Evolutionary conservation across 2,888 invertebrate genomes (phyloP), one percentile per base, ranked within the genome.

Genomic region (Drymonia ruficornis): DNA sequence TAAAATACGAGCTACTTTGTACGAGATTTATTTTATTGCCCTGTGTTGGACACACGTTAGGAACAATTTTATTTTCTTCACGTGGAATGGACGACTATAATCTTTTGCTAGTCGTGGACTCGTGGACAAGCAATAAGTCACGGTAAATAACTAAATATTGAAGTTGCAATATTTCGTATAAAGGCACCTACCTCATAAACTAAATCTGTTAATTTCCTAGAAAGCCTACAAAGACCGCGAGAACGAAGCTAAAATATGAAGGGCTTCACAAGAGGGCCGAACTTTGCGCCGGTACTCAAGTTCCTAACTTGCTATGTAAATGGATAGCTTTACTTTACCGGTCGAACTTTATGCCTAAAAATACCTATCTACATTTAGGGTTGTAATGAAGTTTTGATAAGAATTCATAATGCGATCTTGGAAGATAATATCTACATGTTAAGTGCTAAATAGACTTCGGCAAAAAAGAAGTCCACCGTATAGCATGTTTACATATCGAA

Each of bases 1-100:
- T 90, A 85, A 90, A 87, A 89, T 91, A 92, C 84, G 89, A 85
- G 73, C 87, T 84, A 86, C 87, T 90, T 86, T 82, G 72, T 60
- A 55, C 72, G 73, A 78, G 84, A 89, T 89, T 89, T 89, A 90
- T 90, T 89, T 90, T 89, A 91, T 88, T 79, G 81, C 84, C 72
- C 72, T 80, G 74, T 78, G 80, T 78, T 77, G 77, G 78, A 79
- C 78, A 77, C 79, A 74, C 71, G 70, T 76, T 79, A 72, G 70
- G 72, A 69, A 61, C 71, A 69, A 65, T 80, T 84, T 84, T 79
- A 80, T 84, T 80, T 78, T 79, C 63, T 59, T 66, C 66, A 58
- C 67, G 59, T 64, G 70, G 38, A 65, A 72, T 65, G 53, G 58
- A 62, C 50, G 58, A 53, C 52, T 64, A 36, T 55, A 23, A 29